A percentile compares a stretch with the other conserved stretches of the same genome.
Conservation (phyloP, 2,113 vertebrate species). For the Madoqua kirkii region DNA sequence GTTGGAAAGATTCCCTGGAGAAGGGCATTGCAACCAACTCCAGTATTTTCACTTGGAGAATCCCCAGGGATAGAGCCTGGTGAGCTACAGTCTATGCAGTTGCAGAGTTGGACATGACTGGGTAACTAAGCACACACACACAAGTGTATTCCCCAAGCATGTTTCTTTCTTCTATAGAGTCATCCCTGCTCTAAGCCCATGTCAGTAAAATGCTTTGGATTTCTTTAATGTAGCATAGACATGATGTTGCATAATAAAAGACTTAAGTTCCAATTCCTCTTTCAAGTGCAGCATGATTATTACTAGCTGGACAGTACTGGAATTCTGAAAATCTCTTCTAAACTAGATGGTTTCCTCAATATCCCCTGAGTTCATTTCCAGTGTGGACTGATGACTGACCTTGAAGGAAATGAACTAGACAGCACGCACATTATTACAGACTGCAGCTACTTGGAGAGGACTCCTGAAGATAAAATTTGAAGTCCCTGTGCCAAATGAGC, state of each 20-base stretch:
- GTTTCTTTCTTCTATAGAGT: background rate
- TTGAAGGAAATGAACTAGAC: background rate
- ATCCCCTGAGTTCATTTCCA: background rate
- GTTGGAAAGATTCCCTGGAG: background rate
- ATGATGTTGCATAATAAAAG: background rate
- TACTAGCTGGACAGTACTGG: background rate
- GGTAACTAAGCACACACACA: background rate
- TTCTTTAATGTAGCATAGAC: background rate
- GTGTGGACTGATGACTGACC: background rate
- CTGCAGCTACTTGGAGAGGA: background rate
- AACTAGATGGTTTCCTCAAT: background rate
- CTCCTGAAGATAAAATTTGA: background rate
- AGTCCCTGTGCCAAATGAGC: background rate
- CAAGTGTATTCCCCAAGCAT: background rate
- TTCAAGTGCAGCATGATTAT: background rate
- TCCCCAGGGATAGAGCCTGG: background rate
- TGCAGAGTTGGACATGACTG: background rate
- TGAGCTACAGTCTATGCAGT: background rate
- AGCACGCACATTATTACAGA: background rate
- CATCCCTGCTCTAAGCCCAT: background rate
- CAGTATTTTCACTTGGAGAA: background rate
- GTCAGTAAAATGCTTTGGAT: background rate
- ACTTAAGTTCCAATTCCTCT: background rate
- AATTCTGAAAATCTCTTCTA: background rate
- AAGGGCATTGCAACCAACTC: background rate